Conservation (phyloP, 2,113 vertebrate genomes). For the Cyphomyrus discorhynchus region DNA sequence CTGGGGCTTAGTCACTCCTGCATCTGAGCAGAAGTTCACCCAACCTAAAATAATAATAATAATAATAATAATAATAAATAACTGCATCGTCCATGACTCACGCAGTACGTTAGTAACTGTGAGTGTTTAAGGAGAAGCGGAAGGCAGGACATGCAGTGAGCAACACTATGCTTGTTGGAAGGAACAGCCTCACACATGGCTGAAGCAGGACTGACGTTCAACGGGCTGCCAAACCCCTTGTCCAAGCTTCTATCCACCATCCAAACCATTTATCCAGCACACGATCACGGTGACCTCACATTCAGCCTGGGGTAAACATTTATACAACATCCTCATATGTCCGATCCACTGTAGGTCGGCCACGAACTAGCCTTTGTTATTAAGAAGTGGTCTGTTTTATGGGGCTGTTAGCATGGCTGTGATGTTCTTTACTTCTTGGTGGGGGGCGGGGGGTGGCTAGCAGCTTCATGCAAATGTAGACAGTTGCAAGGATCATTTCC, state of each 20-base stretch:
- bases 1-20: background rate
- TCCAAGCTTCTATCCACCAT: background rate
- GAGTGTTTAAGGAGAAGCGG: background rate
- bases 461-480: background rate
- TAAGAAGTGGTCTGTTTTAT: background rate
- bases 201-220: background rate
- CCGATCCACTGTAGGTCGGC: background rate
- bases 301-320: background rate
- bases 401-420: background rate
- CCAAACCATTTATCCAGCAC: background rate
- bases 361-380: background rate
- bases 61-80: background rate
- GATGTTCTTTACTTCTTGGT: background rate
- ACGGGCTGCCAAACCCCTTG: background rate
- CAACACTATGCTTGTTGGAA: background rate
- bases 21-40: background rate
- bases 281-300: background rate
- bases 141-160: background rate
- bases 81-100: background rate
- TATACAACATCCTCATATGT: background rate
- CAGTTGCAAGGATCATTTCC: background rate
- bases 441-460: background rate
- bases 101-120: background rate
- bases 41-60: background rate
- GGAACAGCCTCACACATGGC: background rate